These are phyloP conservation scores for Spodoptera litura DNA, from an alignment of 1,140 invertebrate species.

Conservation along the genomic window DNA sequence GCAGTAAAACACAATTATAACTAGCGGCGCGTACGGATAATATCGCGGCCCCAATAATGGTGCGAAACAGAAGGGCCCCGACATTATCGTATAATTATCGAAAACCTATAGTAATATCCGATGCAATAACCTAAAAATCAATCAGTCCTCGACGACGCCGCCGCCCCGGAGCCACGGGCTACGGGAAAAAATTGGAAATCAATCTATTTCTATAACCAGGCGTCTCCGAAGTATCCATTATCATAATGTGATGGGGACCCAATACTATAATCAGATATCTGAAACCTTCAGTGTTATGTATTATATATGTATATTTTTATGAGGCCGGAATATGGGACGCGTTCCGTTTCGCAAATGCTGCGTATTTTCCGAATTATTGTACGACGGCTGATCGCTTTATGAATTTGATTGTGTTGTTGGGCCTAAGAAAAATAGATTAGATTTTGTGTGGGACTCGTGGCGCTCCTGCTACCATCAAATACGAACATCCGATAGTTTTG, in stretches of 20 bases:
- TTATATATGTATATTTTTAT: conserved; percentile 84
- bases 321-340: conserved; percentile 68
- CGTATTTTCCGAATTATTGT: conserved; percentile 64
- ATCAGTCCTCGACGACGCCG: conserved; percentile 62
- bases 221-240: conserved; percentile 78
- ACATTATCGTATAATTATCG: conserved; percentile 51
- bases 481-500: neutral
- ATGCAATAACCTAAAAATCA: conserved; percentile 72
- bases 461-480: neutral
- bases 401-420: conserved; percentile 47
- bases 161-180: conserved; percentile 49
- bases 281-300: conserved; percentile 75
- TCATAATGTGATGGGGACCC: conserved; percentile 82
- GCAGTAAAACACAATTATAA: conserved; percentile 39
- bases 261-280: conserved; percentile 84
- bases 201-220: conserved; percentile 80
- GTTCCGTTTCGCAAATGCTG: conserved; percentile 72
- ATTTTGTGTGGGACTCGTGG: conserved; percentile 4
- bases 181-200: conserved; percentile 77
- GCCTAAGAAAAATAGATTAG: conserved; percentile 27
- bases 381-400: conserved; percentile 37
- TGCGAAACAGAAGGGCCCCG: conserved; percentile 36
- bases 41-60: conserved; percentile 25
- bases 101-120: conserved; percentile 57
- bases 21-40: conserved; percentile 28